These are phyloP conservation scores for Mayetiola destructor DNA, from an alignment of 2,888 invertebrate species.

Conservation along the genomic window DNA sequence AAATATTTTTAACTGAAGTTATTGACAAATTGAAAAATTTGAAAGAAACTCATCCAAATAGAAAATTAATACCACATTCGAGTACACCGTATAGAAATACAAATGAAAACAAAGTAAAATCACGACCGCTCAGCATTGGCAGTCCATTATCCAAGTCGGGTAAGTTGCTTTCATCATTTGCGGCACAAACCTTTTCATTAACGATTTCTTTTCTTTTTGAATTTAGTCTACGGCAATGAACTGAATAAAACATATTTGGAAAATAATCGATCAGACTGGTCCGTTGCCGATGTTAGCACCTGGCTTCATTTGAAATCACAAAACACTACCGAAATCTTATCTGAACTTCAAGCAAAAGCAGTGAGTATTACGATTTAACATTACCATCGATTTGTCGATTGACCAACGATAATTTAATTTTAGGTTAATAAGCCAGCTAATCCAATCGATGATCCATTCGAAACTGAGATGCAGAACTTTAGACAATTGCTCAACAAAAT, in stretches of 20 bases:
- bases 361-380: too few relatives aligned
- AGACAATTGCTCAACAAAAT: conserved; percentile 31
- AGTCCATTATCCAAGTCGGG: neutral
- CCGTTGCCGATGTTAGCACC: conserved; percentile 30
- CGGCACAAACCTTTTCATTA: neutral
- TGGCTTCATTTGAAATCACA: conserved; percentile 20
- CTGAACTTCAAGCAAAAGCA: too few relatives aligned
- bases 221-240: conserved; percentile 32
- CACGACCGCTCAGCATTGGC: neutral
- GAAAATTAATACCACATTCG: neutral
- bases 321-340: neutral
- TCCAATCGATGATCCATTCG: conserved; percentile 22
- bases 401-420: too few relatives aligned
- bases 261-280: conserved; percentile 33
- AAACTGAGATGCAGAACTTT: conserved; percentile 32
- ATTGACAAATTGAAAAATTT: neutral
- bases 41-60: neutral
- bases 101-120: neutral
- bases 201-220: neutral
- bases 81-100: neutral
- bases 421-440: too few relatives aligned
- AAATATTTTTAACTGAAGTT: neutral
- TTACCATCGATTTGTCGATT: too few relatives aligned
- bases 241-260: conserved; percentile 33
- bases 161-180: neutral